Percentiles rank a stretch among this genome's conserved stretches.
These are phyloP conservation scores for Gymnosoma rotundatum DNA, from an alignment of 2,888 invertebrate species.

Conservation along the genomic window DNA sequence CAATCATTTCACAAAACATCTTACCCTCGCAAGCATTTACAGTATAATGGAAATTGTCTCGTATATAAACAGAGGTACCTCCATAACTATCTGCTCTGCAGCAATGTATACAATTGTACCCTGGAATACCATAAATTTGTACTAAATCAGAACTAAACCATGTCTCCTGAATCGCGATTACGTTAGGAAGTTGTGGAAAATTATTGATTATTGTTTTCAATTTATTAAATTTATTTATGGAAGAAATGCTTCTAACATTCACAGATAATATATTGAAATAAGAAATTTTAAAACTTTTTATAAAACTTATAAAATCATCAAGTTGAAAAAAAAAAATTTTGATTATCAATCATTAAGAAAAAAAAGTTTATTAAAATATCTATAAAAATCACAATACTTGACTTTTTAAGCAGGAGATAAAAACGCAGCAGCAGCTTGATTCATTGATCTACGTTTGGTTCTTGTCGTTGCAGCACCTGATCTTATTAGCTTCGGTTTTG, in stretches of 20 bases:
- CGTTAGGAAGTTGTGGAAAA: constrained; percentile 9
- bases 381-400: neutral
- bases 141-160: constrained; percentile 1
- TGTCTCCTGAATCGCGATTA: constrained; percentile 43
- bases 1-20: neutral
- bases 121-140: constrained; percentile 35
- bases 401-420: neutral
- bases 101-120: constrained; percentile 33
- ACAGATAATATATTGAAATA: constrained; percentile 36
- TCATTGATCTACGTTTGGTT: neutral
- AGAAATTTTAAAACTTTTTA: neutral
- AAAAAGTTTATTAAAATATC: neutral
- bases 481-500: constrained; percentile 1
- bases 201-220: constrained; percentile 24
- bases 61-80: too few relatives aligned
- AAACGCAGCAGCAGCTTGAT: neutral
- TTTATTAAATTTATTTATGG: constrained; percentile 41
- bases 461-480: constrained; percentile 10
- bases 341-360: neutral
- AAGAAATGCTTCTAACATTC: constrained; percentile 37
- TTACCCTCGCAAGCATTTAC: neutral
- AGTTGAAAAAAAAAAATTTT: neutral
- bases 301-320: neutral
- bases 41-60: too few relatives aligned
- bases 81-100: constrained; percentile 29